Base-by-base conservation (phyloP, 2,113 vertebrate genomes). In the Forbesichthys papilliferus region DNA sequence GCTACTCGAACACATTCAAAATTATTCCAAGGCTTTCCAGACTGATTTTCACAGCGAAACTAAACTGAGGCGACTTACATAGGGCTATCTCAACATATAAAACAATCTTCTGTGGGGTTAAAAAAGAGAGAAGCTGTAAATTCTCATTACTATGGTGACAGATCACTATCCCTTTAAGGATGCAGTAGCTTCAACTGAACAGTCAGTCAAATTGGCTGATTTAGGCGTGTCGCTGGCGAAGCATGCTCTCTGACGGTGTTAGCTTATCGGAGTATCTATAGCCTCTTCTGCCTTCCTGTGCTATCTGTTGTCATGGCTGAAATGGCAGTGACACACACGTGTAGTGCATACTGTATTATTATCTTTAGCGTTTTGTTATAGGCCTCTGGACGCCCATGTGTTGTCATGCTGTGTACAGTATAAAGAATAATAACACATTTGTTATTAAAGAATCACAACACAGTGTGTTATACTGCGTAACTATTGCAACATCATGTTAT, bases 141-240 rank as follows among this genome's bases (percentile, higher is more conserved):
- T 86, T 67, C 82, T 85, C 74, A 81, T 85, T 76, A 78, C 72
- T 48, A 33, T 8, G 49, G 61, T 71, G 82, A 82, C 80, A 73
- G 78, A 46, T 52, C 64, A 36, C 58, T 75, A 68, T 81, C 63
- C 59, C 77, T 0, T 68, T 9, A 18, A 80, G 71, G 71, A 77
- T 3, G 13, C 48, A 49, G 8, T 12, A 49, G 48, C 48, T 75
- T 78, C 62, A 71, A 71, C 71, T 55, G 78, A 10, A 4, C 69
- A 87, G 85, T 86, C 83, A 82, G 81, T 89, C 87, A 82, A 78
- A 86, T n/a, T 18, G 63, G 47, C 48, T 82, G 88, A 89, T 70
- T 86, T 83, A 89, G 77, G 83, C 74, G 78, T 72, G 81, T 82
- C 81, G 64, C 51, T 49, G 63, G 6, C 69, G 78, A 86, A 71